Base-by-base conservation (phyloP, 1,140 invertebrate species). In the Pseudomyrmex pallidus region DNA sequence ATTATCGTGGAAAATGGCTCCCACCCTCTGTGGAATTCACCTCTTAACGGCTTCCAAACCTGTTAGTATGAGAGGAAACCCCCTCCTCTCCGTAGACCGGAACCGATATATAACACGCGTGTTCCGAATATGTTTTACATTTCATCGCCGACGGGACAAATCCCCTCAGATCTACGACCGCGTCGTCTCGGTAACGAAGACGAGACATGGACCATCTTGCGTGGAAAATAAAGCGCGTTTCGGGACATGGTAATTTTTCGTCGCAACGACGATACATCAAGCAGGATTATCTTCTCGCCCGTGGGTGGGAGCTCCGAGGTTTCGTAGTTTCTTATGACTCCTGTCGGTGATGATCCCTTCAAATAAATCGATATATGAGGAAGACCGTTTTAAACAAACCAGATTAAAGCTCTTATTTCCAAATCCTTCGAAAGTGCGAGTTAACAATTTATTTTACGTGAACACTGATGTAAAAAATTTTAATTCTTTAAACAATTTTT, bases 151-250 rank as follows among this genome's bases (percentile, higher is more conserved):
- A 67, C 83, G 5, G 62, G 80, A 84, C 77, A 90, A 91, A 91
- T 90, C 89, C 85, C 5, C 85, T 86, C 67, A 72, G 88, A 90
- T 90, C 87, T 84, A 85, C 83, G 70, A 84, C 68, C 35, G 56
- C 46, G 70, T 89, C 86, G 46, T 64, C 22, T 64, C 22, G 10
- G 72, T 86, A 66, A 87, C 72, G 56, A 74, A 48, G 82, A 74
- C 85, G 90, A 35, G 35, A 91, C 86, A 88, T 25, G 64, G 68
- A 64, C 87, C 90, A 91, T 86, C 89, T 91, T 91, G 88, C 64
- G 76, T 84, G 20, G 85, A 83, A 87, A 89, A 78, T 59, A 74
- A 85, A 25, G 83, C 84, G 73, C 62, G 63, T 52, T 70, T 87
- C 87, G 73, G 50, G 73, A 59, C 46, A 48, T 25, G 67, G 35